Evolutionary conservation across 2,888 invertebrate species (phyloP).

Genomic region (Nasonia oneida): DNA sequence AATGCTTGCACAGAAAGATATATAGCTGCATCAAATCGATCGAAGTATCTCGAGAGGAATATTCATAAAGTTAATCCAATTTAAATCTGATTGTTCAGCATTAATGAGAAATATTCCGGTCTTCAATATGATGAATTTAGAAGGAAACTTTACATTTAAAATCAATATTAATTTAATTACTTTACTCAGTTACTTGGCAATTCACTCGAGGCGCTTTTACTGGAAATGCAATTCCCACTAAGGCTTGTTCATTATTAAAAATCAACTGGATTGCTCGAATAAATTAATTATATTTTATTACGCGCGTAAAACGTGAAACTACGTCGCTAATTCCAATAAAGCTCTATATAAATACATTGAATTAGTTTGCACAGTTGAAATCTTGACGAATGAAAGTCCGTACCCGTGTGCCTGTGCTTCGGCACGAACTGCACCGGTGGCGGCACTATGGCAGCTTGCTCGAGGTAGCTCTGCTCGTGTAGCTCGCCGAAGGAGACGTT

Average conservation of each 20-base stretch:
- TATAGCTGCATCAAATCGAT: background rate
- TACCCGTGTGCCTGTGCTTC: slow-evolving; percentile 75
- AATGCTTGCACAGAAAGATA: background rate
- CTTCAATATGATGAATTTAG: background rate
- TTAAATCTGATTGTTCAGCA: background rate
- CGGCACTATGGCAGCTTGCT: slow-evolving; percentile 74
- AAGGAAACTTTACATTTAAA: background rate
- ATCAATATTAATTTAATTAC: background rate
- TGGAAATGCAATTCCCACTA: background rate
- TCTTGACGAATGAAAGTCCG: slow-evolving; percentile 37
- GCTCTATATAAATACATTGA: background rate
- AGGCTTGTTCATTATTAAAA: background rate
- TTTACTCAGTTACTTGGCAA: background rate
- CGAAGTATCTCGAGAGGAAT: background rate
- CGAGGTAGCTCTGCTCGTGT: slow-evolving; percentile 73
- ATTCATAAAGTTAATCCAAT: background rate
- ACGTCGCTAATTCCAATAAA: background rate
- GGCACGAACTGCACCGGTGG: slow-evolving; percentile 76
- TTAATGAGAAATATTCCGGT: background rate
- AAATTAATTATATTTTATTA: background rate
- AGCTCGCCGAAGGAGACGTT: slow-evolving; percentile 77
- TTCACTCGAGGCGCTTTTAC: background rate
- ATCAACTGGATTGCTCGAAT: background rate
- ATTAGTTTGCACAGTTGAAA: background rate
- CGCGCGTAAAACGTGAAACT: no score